Evolutionary conservation across 2,797 vertebrate species (phyloP).

Genomic region (Odontamblyopus rebecca): DNA sequence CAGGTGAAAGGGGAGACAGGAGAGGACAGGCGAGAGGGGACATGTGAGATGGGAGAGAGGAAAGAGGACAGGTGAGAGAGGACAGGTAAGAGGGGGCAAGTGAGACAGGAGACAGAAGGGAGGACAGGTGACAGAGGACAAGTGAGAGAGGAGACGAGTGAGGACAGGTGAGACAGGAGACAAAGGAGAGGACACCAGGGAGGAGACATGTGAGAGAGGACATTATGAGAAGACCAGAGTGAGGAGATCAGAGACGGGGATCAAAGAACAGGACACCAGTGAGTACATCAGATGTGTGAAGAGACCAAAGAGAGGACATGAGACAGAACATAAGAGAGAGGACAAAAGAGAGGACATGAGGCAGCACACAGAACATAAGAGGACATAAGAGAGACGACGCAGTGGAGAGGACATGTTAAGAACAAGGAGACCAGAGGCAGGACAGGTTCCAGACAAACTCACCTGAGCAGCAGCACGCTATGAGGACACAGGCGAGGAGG

Average conservation of each 20-base stretch:
- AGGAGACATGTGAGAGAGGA: not conserved
- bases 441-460: slow-evolving; percentile 22
- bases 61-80: not conserved
- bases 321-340: not conserved
- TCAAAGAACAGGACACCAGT: not conserved
- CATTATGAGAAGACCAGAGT: not conserved
- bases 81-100: not conserved
- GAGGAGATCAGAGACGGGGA: not conserved
- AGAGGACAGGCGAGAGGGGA: not conserved
- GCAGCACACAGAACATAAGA: not conserved
- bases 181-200: not conserved
- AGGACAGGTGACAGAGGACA: not conserved
- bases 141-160: not conserved
- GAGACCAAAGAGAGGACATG: not conserved
- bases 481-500: slow-evolving; percentile 45
- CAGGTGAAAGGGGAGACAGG: slow-evolving; percentile 11
- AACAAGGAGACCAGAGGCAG: not conserved
- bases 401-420: not conserved
- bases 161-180: not conserved
- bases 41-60: not conserved
- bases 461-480: slow-evolving; percentile 46
- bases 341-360: not conserved
- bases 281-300: not conserved
- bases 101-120: not conserved
- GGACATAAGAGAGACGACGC: not conserved